phyloP scores from a whole-genome alignment of 2,113 vertebrate genomes.

The Abramis brama region DNA sequence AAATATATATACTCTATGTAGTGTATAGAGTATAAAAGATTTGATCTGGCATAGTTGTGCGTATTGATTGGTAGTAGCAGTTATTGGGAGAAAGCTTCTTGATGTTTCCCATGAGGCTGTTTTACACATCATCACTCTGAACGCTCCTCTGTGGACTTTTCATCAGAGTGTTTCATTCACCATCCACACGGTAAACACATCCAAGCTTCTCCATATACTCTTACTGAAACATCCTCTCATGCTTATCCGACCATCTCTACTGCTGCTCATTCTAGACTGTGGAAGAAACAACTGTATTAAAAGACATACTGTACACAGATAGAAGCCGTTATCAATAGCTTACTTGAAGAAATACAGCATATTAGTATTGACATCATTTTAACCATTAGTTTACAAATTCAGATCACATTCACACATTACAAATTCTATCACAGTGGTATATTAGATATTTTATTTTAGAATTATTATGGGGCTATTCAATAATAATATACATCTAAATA shows the following conservation, averaged over 20 bases:
- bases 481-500: no score
- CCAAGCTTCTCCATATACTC: not conserved
- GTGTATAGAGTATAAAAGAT: not conserved
- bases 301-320: not conserved
- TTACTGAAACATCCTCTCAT: not conserved
- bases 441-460: no score
- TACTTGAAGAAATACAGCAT: not conserved
- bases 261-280: slow-evolving; percentile 78
- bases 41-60: not conserved
- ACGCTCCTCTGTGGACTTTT: slow-evolving; percentile 77
- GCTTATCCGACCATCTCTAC: slow-evolving; percentile 65
- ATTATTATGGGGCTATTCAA: no score
- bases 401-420: no score
- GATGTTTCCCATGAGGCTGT: slow-evolving; percentile 65
- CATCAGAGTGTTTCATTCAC: slow-evolving; percentile 81
- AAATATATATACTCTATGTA: no score
- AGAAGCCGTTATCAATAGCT: not conserved
- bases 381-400: no score
- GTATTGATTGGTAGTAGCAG: not conserved
- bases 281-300: slow-evolving; percentile 7
- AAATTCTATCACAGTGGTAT: no score
- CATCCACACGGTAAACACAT: slow-evolving; percentile 67
- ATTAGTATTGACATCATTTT: no score
- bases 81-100: slow-evolving; percentile 22
- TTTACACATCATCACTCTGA: slow-evolving; percentile 76